These are phyloP conservation scores for Ochotona princeps DNA, from an alignment of 2,113 vertebrate species.

Conservation along the genomic window DNA sequence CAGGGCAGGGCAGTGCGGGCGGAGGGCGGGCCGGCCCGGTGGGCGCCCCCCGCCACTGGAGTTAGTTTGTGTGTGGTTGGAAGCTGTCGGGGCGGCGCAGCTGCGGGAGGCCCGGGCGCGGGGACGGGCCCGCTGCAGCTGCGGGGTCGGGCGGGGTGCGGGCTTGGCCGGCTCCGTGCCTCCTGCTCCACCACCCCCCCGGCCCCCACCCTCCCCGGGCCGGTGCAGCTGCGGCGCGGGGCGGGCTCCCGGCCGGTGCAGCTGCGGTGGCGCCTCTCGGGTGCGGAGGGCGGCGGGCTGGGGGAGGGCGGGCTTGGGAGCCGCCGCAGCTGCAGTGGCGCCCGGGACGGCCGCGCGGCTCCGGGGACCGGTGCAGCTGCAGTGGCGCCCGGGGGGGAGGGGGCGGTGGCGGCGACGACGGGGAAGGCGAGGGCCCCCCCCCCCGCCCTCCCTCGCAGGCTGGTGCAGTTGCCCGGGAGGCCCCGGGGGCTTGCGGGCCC, in stretches of 20 bases:
- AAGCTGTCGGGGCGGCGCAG: constrained; percentile 65
- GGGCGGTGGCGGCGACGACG: neutral
- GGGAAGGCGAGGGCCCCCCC: constrained; percentile 7
- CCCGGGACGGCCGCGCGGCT: constrained; percentile 77
- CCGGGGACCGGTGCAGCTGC: constrained; percentile 73
- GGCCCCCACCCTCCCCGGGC: constrained; percentile 18
- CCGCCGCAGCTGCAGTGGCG: constrained; percentile 78
- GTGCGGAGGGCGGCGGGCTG: constrained; percentile 80
- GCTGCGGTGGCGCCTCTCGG: constrained; percentile 71
- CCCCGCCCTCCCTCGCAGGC: neutral
- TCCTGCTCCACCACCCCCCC: neutral
- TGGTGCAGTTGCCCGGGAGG: constrained; percentile 74
- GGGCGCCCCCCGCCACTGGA: constrained; percentile 60
- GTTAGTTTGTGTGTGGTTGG: constrained; percentile 75
- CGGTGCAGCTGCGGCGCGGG: constrained; percentile 72
- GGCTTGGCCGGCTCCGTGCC: constrained; percentile 58
- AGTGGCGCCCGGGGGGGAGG: constrained; percentile 57
- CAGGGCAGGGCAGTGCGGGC: constrained; percentile 59
- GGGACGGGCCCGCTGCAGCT: constrained; percentile 68
- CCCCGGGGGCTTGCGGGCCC: constrained; percentile 60
- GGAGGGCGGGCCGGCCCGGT: constrained; percentile 62
- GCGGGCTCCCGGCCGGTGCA: constrained; percentile 71
- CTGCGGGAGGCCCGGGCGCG: constrained; percentile 70
- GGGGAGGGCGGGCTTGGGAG: constrained; percentile 65
- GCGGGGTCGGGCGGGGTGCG: constrained; percentile 78